phyloP scores from a whole-genome alignment of 1,140 invertebrate genomes.

The Matsumurasca onukii region DNA sequence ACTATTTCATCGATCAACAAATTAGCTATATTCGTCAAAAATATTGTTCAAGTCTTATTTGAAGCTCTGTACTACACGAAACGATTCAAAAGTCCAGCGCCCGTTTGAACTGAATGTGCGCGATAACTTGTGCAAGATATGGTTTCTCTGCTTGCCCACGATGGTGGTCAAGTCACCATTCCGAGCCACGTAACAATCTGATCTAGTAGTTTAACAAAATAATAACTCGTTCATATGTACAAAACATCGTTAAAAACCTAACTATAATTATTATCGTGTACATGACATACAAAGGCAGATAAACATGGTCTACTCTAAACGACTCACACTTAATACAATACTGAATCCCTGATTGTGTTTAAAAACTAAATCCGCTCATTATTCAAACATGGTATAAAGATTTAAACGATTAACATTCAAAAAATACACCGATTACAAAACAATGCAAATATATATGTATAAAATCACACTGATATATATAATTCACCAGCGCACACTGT shows the following conservation, averaged over 20 bases:
- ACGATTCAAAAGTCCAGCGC: neutral
- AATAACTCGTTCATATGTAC: constrained; percentile 16
- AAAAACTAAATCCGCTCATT: constrained; percentile 5
- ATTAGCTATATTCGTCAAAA: constrained; percentile 12
- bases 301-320: constrained; percentile 22
- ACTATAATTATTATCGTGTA: constrained; percentile 28
- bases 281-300: constrained; percentile 27
- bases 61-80: constrained; percentile 19
- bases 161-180: too few relatives aligned
- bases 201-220: constrained; percentile 4
- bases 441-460: constrained; percentile 24
- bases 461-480: constrained; percentile 14
- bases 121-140: constrained; percentile 12
- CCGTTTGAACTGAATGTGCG: neutral
- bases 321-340: neutral
- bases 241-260: constrained; percentile 16
- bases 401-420: constrained; percentile 12
- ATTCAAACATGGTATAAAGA: constrained; percentile 8
- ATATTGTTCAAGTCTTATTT: constrained; percentile 18
- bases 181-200: neutral
- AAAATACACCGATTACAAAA: constrained; percentile 24
- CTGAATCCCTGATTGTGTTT: constrained; percentile 3
- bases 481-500: neutral
- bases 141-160: too few relatives aligned
- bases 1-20: constrained; percentile 11